phyloP scores from a whole-genome alignment of 2,113 vertebrate species.

The Hymenochirus boettgeri region DNA sequence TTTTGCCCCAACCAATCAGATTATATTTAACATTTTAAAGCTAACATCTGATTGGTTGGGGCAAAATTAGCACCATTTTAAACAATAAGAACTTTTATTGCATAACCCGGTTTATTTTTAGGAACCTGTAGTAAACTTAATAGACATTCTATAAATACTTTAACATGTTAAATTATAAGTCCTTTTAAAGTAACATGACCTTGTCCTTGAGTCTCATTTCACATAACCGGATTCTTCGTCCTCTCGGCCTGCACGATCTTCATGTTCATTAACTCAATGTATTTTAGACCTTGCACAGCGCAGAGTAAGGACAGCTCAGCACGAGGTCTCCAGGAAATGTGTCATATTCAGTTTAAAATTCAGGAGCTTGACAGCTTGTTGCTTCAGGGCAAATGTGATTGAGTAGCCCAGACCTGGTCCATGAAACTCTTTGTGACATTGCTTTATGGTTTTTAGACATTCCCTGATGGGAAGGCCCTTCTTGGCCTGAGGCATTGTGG shows the following conservation, averaged over 20 bases:
- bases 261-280: slow-evolving; percentile 31
- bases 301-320: slow-evolving; percentile 10
- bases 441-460: slow-evolving; percentile 18
- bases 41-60: too few relatives aligned
- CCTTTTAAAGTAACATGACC: neutral
- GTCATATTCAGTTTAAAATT: slow-evolving; percentile 28
- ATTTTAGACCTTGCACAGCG: slow-evolving; percentile 6
- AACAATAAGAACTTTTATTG: too few relatives aligned
- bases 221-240: slow-evolving; percentile 5
- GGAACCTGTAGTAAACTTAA: too few relatives aligned
- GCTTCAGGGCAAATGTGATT: slow-evolving; percentile 25
- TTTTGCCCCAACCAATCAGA: too few relatives aligned
- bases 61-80: too few relatives aligned
- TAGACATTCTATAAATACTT: too few relatives aligned
- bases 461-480: neutral
- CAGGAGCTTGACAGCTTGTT: slow-evolving; percentile 20
- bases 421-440: slow-evolving; percentile 30
- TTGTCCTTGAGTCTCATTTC: slow-evolving; percentile 22
- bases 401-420: slow-evolving; percentile 19
- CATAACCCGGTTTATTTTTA: too few relatives aligned
- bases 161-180: too few relatives aligned
- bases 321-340: slow-evolving; percentile 27
- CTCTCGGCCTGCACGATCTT: neutral
- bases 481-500: slow-evolving; percentile 3
- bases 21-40: too few relatives aligned